These are phyloP conservation scores for Drosophila lacteicornis DNA, from an alignment of 1,140 invertebrate species.

Conservation along the genomic window DNA sequence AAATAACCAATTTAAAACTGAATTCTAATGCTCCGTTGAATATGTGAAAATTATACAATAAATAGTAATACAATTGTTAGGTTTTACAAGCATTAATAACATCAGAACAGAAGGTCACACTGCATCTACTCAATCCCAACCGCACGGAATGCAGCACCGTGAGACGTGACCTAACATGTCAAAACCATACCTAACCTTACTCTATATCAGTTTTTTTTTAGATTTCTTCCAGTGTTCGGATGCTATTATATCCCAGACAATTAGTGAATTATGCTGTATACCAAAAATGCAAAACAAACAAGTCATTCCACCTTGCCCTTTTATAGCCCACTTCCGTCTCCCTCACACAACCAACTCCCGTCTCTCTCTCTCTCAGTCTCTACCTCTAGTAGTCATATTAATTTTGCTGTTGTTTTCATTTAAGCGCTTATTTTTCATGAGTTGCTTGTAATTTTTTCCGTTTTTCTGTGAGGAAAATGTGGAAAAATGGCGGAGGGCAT, in stretches of 20 bases:
- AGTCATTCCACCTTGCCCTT: conserved; percentile 6
- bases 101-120: neutral
- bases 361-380: neutral
- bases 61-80: neutral
- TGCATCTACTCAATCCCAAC: too few species aligned
- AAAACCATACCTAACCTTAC: neutral
- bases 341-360: neutral
- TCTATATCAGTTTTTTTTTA: too few species aligned
- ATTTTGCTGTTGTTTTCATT: conserved; percentile 7
- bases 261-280: neutral
- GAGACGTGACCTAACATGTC: neutral
- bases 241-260: neutral
- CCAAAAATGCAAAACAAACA: conserved; percentile 1
- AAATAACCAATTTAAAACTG: too few species aligned
- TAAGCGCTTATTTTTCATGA: conserved; percentile 4
- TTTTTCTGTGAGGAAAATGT: neutral
- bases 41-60: too few species aligned
- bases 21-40: too few species aligned
- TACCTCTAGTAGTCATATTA: conserved; percentile 4
- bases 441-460: conserved; percentile 7
- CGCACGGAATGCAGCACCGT: too few species aligned
- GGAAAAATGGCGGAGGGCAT: neutral
- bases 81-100: neutral
- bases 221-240: neutral
- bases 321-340: neutral